phyloP scores from a whole-genome alignment of 92 coral and sea anemone species.

The Epizoanthus ramosus region DNA sequence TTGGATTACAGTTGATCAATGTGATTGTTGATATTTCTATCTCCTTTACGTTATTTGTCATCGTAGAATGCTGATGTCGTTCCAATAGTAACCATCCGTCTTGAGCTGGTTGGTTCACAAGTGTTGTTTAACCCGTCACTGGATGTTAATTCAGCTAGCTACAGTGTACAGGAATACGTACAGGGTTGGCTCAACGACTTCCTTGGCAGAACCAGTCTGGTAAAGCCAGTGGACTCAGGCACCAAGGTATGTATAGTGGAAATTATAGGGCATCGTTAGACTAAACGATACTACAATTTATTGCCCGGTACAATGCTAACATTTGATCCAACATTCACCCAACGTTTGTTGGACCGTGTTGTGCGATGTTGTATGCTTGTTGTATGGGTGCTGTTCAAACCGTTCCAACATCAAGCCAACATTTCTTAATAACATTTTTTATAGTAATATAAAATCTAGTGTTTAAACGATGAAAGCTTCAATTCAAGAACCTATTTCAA shows the following conservation, averaged over 20 bases:
- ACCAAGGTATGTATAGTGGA: constrained; percentile 61
- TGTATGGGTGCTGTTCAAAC: no score
- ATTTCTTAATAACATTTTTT: no score
- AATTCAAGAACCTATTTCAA: no score
- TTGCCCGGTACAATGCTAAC: no score
- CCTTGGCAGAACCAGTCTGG: constrained; percentile 81
- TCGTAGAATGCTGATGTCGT: constrained; percentile 62
- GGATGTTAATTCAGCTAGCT: constrained; percentile 82
- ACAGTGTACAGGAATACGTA: constrained; percentile 89
- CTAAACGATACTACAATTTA: background rate
- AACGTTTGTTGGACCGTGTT: no score
- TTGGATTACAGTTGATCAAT: background rate
- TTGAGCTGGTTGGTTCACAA: constrained; percentile 93
- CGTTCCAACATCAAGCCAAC: no score
- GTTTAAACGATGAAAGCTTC: no score
- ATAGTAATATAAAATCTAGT: no score
- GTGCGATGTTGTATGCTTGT: no score
- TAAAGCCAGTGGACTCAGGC: constrained; percentile 81
- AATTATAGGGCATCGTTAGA: background rate
- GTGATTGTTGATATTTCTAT: background rate
- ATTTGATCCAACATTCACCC: no score
- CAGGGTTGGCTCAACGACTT: constrained; percentile 86
- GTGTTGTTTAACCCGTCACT: constrained; percentile 93
- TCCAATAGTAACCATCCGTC: constrained; percentile 87
- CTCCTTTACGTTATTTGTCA: background rate